Percentiles rank a stretch among this genome's conserved stretches.
Evolutionary conservation across 2,113 vertebrate species (phyloP).

Genomic region (Petaurus breviceps): DNA sequence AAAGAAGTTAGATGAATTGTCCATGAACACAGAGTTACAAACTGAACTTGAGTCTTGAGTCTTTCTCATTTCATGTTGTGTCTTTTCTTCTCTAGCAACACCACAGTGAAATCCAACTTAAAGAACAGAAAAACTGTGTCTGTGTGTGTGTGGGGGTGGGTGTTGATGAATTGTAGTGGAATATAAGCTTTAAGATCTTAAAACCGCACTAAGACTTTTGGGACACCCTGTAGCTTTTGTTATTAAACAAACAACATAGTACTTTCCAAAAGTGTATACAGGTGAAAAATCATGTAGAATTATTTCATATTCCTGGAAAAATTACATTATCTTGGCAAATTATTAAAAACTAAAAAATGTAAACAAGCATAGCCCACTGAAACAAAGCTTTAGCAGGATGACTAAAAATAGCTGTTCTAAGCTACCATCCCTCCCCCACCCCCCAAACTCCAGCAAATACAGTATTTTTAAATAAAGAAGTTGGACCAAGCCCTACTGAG

Average conservation of each 20-base stretch:
- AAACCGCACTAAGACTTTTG: background rate
- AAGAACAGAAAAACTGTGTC: background rate
- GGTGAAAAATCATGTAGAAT: slow-evolving; percentile 61
- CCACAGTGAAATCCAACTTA: background rate
- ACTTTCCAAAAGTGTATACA: slow-evolving; percentile 19
- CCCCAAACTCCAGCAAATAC: slow-evolving; percentile 56
- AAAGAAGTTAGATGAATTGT: background rate
- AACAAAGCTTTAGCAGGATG: slow-evolving; percentile 61
- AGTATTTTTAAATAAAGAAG: slow-evolving; percentile 81
- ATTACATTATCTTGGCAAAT: slow-evolving; percentile 76
- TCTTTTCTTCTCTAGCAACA: background rate
- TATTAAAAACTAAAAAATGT: slow-evolving; percentile 69
- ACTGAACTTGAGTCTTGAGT: background rate
- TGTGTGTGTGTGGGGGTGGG: background rate
- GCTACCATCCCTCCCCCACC: background rate
- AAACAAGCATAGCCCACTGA: slow-evolving; percentile 39
- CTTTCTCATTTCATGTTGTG: background rate
- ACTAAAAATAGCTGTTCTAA: slow-evolving; percentile 78
- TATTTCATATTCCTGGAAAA: slow-evolving; percentile 75
- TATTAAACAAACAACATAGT: background rate
- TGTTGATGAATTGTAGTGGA: background rate
- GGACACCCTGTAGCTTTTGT: background rate
- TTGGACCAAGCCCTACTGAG: slow-evolving; percentile 73
- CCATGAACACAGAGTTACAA: background rate
- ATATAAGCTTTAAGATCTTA: background rate